These are phyloP conservation scores for Lordiphosa collinella DNA, from an alignment of 1,140 invertebrate species.

Conservation along the genomic window DNA sequence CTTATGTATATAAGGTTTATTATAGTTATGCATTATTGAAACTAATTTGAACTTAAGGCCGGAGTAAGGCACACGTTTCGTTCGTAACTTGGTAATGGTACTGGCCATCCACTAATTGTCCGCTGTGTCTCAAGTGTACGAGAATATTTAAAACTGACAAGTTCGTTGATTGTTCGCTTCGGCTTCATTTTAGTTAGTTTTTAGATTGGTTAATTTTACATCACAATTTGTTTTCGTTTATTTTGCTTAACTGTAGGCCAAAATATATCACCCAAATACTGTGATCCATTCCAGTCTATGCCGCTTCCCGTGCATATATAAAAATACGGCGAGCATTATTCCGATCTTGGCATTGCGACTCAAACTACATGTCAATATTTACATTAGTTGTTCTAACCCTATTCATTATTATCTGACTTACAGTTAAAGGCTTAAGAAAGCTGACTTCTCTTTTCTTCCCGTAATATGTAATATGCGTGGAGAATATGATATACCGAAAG, in stretches of 20 bases:
- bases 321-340: constrained; percentile 19
- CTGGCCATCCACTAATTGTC: constrained; percentile 13
- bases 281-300: background rate
- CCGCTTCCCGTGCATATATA: constrained; percentile 12
- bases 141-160: constrained; percentile 9
- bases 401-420: too few relatives aligned
- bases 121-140: constrained; percentile 5
- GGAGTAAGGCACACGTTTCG: constrained; percentile 70
- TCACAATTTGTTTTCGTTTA: constrained; percentile 57
- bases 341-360: background rate
- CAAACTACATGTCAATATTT: too few relatives aligned
- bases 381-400: too few relatives aligned
- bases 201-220: constrained; percentile 37
- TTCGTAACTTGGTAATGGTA: constrained; percentile 22
- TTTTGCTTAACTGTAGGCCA: constrained; percentile 25
- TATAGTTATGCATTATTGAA: constrained; percentile 41
- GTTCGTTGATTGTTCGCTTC: constrained; percentile 9
- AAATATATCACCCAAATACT: constrained; percentile 52
- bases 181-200: constrained; percentile 10
- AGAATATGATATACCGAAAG: too few relatives aligned
- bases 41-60: constrained; percentile 70
- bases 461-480: too few relatives aligned
- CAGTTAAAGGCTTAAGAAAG: too few relatives aligned
- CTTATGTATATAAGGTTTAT: constrained; percentile 6
- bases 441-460: too few relatives aligned